Evolutionary conservation across 2,888 invertebrate genomes (phyloP), one percentile per base, ranked within the genome.

Genomic region (Zhengitettix transpicula): DNA sequence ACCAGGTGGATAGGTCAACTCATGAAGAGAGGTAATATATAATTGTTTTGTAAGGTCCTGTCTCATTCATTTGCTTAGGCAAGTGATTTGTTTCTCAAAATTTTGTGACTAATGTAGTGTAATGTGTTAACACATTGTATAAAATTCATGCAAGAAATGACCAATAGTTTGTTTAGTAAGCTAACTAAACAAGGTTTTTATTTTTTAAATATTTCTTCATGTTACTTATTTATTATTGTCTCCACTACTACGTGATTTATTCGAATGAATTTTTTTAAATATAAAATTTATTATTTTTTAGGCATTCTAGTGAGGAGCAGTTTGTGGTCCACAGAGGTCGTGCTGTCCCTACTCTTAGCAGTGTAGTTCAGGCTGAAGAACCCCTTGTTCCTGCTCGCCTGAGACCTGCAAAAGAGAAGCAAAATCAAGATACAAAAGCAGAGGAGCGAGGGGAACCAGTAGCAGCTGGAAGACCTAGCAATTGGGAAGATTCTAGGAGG

Each of bases 381-480:
- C 80, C 81, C 14, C 71, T 81, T 59, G 73, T 79, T 66, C 79
- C 81, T 56, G 79, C 79, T 58, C 74, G 79, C 65, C 70, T 81
- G 66, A 76, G 79, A 64, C 78, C 78, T 64, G 76, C 78, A 64
- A 83, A 83, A 73, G 83, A 84, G 71, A 81, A 79, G 66, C 75
- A 75, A 62, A 81, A 80, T 71, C 76, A 75, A 68, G 82, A 83
- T 67, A 77, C 78, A 58, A 83, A 83, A 69, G 81, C 82, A 53
- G 84, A 85, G 66, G 86, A 86, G 71, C 76, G 82, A 71, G 83
- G 82, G 10, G 64, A 64, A 70, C 65, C 74, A 66, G 77, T 80
- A 62, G 82, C 90, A 64, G 91, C 92, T 62, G 92, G 91, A 47
- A 83, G 86, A 67, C 92, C 92, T 58, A 89, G 90, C 68, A 86